phyloP scores from a whole-genome alignment of 2,888 invertebrate species.

The Lithophane leautieri region DNA sequence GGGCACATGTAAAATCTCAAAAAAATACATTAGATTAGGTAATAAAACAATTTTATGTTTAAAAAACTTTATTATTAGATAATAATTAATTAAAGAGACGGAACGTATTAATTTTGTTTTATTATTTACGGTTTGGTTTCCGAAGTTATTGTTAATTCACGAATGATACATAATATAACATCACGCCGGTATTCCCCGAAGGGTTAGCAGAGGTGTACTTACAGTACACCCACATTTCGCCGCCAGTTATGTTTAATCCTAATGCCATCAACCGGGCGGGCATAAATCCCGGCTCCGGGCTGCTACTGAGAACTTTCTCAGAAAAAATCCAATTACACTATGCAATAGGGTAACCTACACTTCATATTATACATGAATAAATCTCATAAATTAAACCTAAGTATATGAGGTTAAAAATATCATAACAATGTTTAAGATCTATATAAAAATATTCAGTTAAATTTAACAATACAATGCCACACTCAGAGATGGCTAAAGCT shows the following conservation, averaged over 20 bases:
- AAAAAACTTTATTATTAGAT: constrained; percentile 18
- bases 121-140: not conserved
- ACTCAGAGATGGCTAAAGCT: not conserved
- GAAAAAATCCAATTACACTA: not conserved
- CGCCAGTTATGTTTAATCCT: not conserved
- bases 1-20: constrained; percentile 51
- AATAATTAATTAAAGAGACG: constrained; percentile 36
- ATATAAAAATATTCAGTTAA: not conserved
- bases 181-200: not conserved
- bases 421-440: not conserved
- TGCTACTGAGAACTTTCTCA: not conserved
- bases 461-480: not conserved
- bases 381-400: not conserved
- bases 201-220: not conserved
- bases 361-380: not conserved
- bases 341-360: not conserved
- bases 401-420: not conserved
- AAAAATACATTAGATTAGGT: constrained; percentile 32
- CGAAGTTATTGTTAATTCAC: not conserved
- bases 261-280: not conserved
- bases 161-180: not conserved
- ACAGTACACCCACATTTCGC: not conserved
- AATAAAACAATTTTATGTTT: constrained; percentile 48
- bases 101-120: constrained; percentile 29
- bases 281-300: not conserved